A percentile compares a stretch with the other conserved stretches of the same genome.
phyloP scores from a whole-genome alignment of 2,888 invertebrate genomes.

The Oligia fasciuncula region DNA sequence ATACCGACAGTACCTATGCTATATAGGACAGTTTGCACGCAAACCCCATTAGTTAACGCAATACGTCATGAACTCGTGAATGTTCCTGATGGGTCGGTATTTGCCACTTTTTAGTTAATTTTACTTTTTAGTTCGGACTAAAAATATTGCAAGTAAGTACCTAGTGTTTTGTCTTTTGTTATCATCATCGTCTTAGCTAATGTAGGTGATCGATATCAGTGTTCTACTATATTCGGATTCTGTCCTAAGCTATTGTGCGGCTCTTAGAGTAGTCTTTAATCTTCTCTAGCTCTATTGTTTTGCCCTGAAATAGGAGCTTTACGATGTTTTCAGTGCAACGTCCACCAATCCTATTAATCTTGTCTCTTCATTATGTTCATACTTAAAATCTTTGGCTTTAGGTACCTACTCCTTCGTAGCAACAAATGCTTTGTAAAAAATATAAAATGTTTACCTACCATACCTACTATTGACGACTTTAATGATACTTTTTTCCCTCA shows the following conservation, averaged over 20 bases:
- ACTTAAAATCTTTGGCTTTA: background rate
- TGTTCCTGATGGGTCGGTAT: constrained; percentile 23
- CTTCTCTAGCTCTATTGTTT: background rate
- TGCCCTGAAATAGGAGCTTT: background rate
- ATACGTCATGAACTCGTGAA: constrained; percentile 21
- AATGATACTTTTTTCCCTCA: constrained; percentile 20
- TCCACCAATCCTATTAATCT: background rate
- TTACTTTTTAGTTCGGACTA: background rate
- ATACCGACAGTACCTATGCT: constrained; percentile 36
- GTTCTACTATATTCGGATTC: background rate
- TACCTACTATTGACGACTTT: background rate
- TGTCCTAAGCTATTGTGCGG: background rate
- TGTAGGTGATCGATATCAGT: background rate
- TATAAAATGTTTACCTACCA: background rate
- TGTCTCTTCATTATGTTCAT: background rate
- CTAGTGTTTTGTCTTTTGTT: background rate
- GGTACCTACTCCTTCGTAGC: background rate
- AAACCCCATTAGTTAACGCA: constrained; percentile 58
- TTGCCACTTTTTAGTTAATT: constrained; percentile 23
- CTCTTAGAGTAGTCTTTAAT: constrained; percentile 1
- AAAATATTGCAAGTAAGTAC: background rate
- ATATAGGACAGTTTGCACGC: constrained; percentile 63
- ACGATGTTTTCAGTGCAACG: background rate
- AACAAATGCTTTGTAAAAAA: background rate
- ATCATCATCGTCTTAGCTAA: background rate